A percentile compares a stretch with the other conserved stretches of the same genome.
Evolutionary conservation across 2,888 invertebrate species (phyloP).

Genomic region (Antheraea yamamai): DNA sequence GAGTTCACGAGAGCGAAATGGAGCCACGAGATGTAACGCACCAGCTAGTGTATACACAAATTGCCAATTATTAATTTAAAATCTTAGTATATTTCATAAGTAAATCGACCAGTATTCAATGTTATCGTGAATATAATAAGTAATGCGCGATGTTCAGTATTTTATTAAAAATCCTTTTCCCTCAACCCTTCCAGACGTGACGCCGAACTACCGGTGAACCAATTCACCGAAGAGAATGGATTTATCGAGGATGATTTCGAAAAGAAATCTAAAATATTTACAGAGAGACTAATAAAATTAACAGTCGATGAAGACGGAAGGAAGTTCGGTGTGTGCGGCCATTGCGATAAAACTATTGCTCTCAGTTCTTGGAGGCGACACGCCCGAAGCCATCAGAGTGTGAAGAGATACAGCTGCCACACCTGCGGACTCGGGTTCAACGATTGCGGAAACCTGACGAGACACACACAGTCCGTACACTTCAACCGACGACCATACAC

Average conservation of each 20-base stretch:
- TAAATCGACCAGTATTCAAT: neutral
- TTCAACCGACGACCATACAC: conserved; percentile 65
- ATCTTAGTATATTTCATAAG: neutral
- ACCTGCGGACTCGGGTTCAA: conserved; percentile 78
- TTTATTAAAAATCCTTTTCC: conserved; percentile 12
- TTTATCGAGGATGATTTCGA: neutral
- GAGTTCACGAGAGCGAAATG: conserved; percentile 53
- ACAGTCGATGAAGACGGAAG: conserved; percentile 38
- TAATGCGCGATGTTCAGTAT: conserved; percentile 4
- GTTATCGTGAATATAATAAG: neutral
- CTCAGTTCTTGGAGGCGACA: conserved; percentile 69
- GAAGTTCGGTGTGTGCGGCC: conserved; percentile 54
- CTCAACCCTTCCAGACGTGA: conserved; percentile 19
- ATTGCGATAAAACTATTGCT: conserved; percentile 59
- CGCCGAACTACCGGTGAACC: neutral
- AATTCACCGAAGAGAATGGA: conserved; percentile 1
- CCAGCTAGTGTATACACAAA: conserved; percentile 15
- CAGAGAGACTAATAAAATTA: conserved; percentile 17
- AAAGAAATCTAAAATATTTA: neutral
- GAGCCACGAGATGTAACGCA: conserved; percentile 10
- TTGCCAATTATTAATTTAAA: conserved; percentile 7
- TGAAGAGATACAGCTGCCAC: conserved; percentile 71
- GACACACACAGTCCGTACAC: conserved; percentile 79
- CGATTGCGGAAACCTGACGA: conserved; percentile 72
- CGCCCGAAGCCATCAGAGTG: conserved; percentile 64